A percentile compares a stretch with the other conserved stretches of the same genome.
Evolutionary conservation across 2,113 vertebrate species (phyloP).

Genomic region (Corythornis cristatus): DNA sequence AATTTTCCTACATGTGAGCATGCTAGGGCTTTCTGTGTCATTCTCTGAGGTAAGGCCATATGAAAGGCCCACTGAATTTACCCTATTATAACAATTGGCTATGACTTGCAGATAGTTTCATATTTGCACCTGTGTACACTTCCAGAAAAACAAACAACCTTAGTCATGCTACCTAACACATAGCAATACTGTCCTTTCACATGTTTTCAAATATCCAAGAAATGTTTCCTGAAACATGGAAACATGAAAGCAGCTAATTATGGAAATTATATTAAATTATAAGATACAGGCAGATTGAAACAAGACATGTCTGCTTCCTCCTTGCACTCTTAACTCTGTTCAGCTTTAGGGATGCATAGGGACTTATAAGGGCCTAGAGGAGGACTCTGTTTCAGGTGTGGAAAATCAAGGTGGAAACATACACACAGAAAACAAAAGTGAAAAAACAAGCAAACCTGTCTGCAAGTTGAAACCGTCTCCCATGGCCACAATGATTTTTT

Average conservation of each 20-base stretch:
- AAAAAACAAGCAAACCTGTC: neutral
- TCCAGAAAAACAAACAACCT: neutral
- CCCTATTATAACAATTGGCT: neutral
- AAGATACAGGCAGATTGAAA: neutral
- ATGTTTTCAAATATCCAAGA: neutral
- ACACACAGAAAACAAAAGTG: neutral
- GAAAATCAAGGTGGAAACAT: neutral
- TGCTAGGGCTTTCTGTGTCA: neutral
- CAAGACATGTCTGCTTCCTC: neutral
- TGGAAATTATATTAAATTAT: neutral
- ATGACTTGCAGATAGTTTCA: neutral
- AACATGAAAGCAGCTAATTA: neutral
- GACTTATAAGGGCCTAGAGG: neutral
- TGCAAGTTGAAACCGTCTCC: neutral
- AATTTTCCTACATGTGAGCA: neutral
- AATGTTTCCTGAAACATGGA: neutral
- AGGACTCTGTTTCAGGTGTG: neutral
- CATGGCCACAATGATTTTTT: accelerated
- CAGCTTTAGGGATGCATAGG: neutral
- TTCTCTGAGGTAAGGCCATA: neutral
- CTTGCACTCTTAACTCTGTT: neutral
- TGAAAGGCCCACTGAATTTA: neutral
- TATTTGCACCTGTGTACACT: neutral
- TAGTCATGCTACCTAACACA: neutral
- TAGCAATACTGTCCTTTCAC: neutral